Conservation (phyloP, 1,140 invertebrate genomes). For the Achatina immaculata region DNA sequence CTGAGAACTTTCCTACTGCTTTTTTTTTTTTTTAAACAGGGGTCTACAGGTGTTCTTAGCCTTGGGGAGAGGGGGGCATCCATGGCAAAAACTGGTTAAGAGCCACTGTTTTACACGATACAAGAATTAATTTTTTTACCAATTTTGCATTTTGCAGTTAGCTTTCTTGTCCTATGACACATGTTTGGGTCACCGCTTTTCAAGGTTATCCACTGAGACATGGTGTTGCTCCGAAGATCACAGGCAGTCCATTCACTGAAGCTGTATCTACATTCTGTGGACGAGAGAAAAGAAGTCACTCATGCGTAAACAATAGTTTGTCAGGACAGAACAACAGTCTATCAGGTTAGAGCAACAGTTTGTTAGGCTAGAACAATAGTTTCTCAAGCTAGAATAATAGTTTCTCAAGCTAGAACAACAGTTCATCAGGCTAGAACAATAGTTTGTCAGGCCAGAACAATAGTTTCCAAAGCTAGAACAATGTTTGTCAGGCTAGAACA, state of each 20-base stretch:
- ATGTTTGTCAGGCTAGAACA: too few species aligned
- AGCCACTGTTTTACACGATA: background rate
- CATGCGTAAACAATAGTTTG: background rate
- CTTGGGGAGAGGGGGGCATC: background rate
- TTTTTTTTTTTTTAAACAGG: too few species aligned
- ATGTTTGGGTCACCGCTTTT: slow-evolving; percentile 46
- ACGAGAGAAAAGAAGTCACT: slow-evolving; percentile 21
- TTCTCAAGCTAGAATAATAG: too few species aligned
- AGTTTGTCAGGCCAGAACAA: too few species aligned
- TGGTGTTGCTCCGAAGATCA: slow-evolving; percentile 53
- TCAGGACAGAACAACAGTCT: background rate
- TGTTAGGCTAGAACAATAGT: too few species aligned
- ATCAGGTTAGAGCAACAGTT: too few species aligned
- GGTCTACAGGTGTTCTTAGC: too few species aligned
- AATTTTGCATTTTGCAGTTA: slow-evolving; percentile 51
- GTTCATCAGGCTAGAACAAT: too few species aligned
- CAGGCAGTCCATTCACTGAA: slow-evolving; percentile 49
- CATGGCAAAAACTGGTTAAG: background rate
- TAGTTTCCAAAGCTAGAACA: too few species aligned
- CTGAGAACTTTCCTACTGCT: too few species aligned
- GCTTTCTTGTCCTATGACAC: slow-evolving; percentile 46
- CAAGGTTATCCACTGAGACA: slow-evolving; percentile 47
- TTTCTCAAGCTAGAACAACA: too few species aligned
- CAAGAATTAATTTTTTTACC: slow-evolving; percentile 26
- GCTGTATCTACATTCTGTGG: slow-evolving; percentile 52